Evolutionary conservation across 2,888 invertebrate genomes (phyloP), one percentile per base, ranked within the genome.

Genomic region (Drosophila gaucha): DNA sequence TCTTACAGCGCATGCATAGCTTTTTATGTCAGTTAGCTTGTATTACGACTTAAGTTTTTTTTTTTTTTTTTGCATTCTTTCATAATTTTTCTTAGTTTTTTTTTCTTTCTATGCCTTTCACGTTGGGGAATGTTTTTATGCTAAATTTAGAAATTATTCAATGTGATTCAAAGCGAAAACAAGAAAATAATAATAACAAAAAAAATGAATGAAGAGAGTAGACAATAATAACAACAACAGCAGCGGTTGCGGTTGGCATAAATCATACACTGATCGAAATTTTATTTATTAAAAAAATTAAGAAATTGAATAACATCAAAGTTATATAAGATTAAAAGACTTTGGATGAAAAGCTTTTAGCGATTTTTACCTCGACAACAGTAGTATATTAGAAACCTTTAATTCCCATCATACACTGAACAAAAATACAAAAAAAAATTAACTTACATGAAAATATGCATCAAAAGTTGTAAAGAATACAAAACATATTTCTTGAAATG

Each of bases 111-210:
- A 18, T 54, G 47, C 55, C 54, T 57, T 78, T 58, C 68, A 64
- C 57, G 51, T 36, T n/a, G 60, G 55, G 66, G 76, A 82, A 82
- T 82, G 49, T 67, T 56, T 57, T 67, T 56, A 73, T 76, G 86
- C 86, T 84, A 86, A 78, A 84, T 76, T 86, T 84, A 84, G 83
- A 86, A 84, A 84, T 84, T 84, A 86, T 86, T 83, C 72, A 86
- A 86, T 72, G 70, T 70, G 68, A 70, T 74, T 43, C 67, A 54
- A 66, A 63, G 64, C 67, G 60, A 60, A 67, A 69, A 59, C 56
- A 64, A 72, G 52, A 49, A 36, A 46, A 60, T 46, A 30, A 31
- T 46, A 59, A 49, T 38, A 59, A 62, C 30, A 30, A 30, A 33
- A 58, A 24, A 55, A 28, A 67, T 57, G 67, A 56, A 50, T 54